Evolutionary conservation across 2,797 vertebrate genomes (phyloP).

Genomic region (Thripadectes ignobilis): DNA sequence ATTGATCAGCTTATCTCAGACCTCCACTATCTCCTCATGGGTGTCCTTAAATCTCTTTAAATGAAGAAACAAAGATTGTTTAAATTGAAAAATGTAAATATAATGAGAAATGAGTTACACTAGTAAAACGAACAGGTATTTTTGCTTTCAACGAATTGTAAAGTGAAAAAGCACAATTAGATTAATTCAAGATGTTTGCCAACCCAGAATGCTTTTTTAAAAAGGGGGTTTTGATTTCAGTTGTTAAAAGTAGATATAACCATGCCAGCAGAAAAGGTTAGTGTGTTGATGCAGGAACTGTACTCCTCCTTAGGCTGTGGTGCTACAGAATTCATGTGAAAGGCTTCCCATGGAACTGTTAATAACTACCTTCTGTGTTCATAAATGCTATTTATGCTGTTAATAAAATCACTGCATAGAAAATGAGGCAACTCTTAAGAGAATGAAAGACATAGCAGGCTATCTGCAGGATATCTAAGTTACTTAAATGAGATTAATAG

Average conservation of each 20-base stretch:
- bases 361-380: neutral
- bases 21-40: conserved; percentile 31
- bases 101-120: conserved; percentile 44
- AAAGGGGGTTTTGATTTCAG: neutral
- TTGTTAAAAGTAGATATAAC: neutral
- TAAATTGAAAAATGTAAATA: conserved; percentile 62
- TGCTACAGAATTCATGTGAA: neutral
- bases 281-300: neutral
- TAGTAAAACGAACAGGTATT: conserved; percentile 34
- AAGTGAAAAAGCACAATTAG: neutral
- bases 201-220: conserved; percentile 10
- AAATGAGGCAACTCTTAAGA: neutral
- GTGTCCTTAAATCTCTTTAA: conserved; percentile 60
- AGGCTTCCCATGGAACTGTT: neutral
- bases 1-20: conserved; percentile 74
- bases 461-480: neutral
- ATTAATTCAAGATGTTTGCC: neutral
- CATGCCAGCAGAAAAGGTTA: neutral
- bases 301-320: neutral
- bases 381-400: neutral
- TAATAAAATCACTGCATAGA: neutral
- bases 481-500: neutral
- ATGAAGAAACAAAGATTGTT: conserved; percentile 26
- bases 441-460: neutral
- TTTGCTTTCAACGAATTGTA: neutral